Percentiles rank a stretch among this genome's conserved stretches.
Conservation (phyloP, 2,113 vertebrate species). For the Sciurus niger region DNA sequence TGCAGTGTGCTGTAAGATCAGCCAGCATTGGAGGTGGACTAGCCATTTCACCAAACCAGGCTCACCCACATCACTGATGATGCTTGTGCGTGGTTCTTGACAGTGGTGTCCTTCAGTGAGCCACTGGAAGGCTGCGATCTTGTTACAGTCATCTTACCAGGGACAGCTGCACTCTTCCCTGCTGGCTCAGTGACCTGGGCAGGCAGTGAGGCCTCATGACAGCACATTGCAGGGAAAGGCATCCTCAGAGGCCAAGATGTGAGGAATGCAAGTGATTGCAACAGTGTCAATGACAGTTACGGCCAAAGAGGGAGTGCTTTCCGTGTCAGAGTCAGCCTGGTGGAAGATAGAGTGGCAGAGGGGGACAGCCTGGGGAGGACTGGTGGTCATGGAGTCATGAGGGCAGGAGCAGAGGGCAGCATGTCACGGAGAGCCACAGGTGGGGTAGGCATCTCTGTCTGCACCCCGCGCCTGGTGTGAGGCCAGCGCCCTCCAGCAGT, state of each 20-base stretch:
- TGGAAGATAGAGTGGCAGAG: background rate
- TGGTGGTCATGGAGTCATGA: background rate
- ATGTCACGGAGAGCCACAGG: background rate
- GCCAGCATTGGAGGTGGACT: background rate
- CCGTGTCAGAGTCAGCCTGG: background rate
- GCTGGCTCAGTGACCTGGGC: too few species aligned
- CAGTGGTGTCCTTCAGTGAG: background rate
- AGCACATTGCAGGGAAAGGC: background rate
- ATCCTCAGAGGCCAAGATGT: background rate
- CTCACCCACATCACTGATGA: background rate
- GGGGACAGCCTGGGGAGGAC: background rate
- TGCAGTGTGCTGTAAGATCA: fast-evolving
- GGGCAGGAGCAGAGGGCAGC: too few species aligned
- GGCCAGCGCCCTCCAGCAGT: background rate
- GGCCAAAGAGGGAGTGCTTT: background rate
- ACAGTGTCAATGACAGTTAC: too few species aligned
- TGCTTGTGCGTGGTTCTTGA: background rate
- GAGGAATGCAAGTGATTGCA: background rate
- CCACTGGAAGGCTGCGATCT: background rate
- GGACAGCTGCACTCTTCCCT: background rate
- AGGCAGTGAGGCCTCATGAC: fast-evolving
- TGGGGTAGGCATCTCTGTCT: too few species aligned
- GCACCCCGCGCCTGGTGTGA: too few species aligned
- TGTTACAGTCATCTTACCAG: background rate
- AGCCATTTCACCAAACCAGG: too few species aligned